Conservation (phyloP, 2,888 invertebrate species). For the Physocephala rufipes region DNA sequence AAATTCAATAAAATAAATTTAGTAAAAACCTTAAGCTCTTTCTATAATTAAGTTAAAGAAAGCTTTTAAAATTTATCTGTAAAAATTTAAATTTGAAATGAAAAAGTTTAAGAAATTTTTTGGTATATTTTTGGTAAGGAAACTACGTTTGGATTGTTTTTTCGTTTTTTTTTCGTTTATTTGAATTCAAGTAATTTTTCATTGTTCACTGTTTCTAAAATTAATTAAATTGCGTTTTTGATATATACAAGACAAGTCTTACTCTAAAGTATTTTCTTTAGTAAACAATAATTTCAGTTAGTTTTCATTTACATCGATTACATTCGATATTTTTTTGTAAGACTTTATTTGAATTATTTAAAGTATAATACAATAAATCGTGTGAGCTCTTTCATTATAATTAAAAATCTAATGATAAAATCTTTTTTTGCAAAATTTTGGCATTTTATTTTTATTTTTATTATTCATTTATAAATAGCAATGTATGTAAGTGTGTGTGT, state of each 20-base stretch:
- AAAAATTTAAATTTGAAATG: conserved; percentile 3
- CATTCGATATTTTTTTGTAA: conserved; percentile 19
- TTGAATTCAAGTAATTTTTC: neutral
- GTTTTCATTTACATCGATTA: conserved; percentile 26
- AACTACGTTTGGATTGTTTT: neutral
- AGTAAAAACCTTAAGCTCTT: neutral
- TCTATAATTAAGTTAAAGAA: neutral
- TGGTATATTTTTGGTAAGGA: neutral
- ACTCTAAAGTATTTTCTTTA: conserved; percentile 6
- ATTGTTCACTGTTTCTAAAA: neutral
- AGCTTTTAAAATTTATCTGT: neutral
- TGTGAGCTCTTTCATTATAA: conserved; percentile 13
- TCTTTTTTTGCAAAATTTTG: neutral
- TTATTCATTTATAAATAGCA: neutral
- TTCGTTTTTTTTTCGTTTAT: neutral
- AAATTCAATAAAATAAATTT: neutral
- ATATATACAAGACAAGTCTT: too few relatives aligned
- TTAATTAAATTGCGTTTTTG: neutral
- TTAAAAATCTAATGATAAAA: neutral
- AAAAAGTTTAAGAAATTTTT: neutral
- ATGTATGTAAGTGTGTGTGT: too few relatives aligned
- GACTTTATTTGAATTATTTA: conserved; percentile 1
- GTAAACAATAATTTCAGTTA: conserved; percentile 17
- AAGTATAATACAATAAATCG: conserved; percentile 2
- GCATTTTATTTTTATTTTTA: neutral